Evolutionary conservation across 2,797 vertebrate genomes (phyloP), one percentile per base, ranked within the genome.

Genomic region (Anolis apletophallus): DNA sequence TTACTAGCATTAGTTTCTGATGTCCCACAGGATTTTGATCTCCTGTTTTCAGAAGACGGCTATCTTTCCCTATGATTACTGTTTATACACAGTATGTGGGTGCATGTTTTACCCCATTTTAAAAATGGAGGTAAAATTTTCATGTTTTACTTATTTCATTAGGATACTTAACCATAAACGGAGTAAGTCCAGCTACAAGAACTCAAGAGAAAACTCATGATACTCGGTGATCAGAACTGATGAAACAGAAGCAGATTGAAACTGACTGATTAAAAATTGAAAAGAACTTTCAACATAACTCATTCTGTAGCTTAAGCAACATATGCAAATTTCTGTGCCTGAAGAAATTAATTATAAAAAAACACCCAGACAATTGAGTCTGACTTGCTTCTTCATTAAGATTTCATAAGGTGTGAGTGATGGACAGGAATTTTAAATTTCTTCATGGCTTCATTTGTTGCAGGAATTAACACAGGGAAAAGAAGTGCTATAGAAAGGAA

Each of bases 201-300:
- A 78, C 29, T 55, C 67, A 69, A 46, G 46, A 36, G 40, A 67
- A 82, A 46, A 76, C 29, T 12, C 54, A 50, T 36, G 23, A 32
- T 71, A 72, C 14, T n/a, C 17, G 52, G 19, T 52, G n/a, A 61
- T 83, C 81, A 72, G 81, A 23, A 32, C 23, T 21, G 67, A 87
- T 88, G 74, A 81, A 85, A 64, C 19, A 46, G 72, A 81, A 88
- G 59, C 54, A 64, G 83, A 64, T 82, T 64, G 50, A 82, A 82
- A 85, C 72, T 85, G 64, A 73, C 68, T 85, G 57, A 83, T 78
- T 78, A 85, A 85, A 88, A 90, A 11, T 8, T 85, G 64, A 69
- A 68, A 64, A n/a, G 87, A 54, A 87, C 81, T 81, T 17, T 81
- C 87, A 80, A 36, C 14, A 0, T 86, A 75, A 55, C 71, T n/a